phyloP scores from a whole-genome alignment of 92 coral and sea anemone species.

The Porites lobata region DNA sequence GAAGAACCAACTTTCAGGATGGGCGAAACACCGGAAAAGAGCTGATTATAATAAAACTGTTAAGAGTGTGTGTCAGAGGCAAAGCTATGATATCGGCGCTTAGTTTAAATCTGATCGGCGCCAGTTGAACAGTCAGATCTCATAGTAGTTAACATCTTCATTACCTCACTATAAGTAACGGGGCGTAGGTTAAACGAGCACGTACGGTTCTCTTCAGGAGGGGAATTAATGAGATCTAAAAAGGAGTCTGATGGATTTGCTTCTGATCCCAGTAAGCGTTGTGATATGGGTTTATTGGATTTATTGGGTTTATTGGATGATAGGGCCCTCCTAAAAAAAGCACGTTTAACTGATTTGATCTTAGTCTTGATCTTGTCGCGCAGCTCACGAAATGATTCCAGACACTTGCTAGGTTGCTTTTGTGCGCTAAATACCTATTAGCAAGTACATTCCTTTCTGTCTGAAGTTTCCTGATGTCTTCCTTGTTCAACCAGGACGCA shows the following conservation, averaged over 20 bases:
- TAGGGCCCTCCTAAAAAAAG: conserved; percentile 4
- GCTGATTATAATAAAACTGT: conserved; percentile 13
- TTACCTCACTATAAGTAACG: conserved; percentile 53
- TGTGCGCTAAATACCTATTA: conserved; percentile 29
- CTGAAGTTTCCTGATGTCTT: conserved; percentile 28
- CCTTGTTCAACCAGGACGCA: conserved; percentile 36
- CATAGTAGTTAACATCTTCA: conserved; percentile 35
- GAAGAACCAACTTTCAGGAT: conserved; percentile 54
- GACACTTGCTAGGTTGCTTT: conserved; percentile 5
- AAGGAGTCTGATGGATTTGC: not conserved
- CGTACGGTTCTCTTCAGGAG: not conserved
- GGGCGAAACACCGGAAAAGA: conserved; percentile 51
- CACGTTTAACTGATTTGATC: conserved; percentile 23
- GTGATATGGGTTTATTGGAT: conserved; percentile 24
- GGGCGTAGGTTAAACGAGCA: conserved; percentile 35
- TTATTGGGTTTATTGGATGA: conserved; percentile 29
- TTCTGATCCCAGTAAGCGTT: conserved; percentile 19
- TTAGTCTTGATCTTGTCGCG: conserved; percentile 39
- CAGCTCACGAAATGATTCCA: conserved; percentile 51
- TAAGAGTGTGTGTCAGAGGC: not conserved
- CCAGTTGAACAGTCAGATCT: conserved; percentile 71
- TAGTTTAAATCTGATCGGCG: conserved; percentile 56
- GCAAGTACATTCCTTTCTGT: conserved; percentile 27
- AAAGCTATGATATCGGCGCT: conserved; percentile 52
- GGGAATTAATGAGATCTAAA: not conserved